phyloP scores from a whole-genome alignment of 2,113 vertebrate species.

The Pluvialis apricaria region DNA sequence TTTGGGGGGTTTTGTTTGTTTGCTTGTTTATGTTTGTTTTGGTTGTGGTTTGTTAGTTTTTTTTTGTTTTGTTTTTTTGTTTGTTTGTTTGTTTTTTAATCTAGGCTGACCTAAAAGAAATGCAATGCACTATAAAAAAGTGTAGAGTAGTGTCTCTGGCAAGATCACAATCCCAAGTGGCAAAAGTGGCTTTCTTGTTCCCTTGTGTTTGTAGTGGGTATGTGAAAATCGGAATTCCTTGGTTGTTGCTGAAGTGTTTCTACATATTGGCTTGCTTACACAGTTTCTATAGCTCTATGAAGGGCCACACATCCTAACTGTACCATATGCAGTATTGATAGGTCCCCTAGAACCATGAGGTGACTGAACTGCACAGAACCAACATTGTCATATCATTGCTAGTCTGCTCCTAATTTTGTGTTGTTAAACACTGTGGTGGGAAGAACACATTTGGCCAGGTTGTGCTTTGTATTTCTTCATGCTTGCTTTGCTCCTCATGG shows the following conservation, averaged over 20 bases:
- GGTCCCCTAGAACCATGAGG: not conserved
- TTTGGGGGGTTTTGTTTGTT: not conserved
- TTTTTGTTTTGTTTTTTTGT: not conserved
- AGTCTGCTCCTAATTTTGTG: not conserved
- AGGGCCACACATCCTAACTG: not conserved
- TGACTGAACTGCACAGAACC: not conserved
- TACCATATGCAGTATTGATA: not conserved
- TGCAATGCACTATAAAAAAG: not conserved
- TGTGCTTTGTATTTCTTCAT: not conserved
- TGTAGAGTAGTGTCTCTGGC: not conserved
- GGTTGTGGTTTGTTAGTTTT: not conserved
- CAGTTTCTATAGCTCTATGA: not conserved
- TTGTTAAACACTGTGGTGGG: not conserved
- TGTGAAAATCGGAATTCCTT: not conserved
- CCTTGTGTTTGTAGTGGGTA: not conserved
- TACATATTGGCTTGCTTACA: not conserved
- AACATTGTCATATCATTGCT: accelerated
- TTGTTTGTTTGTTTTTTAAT: too few relatives aligned
- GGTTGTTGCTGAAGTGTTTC: not conserved
- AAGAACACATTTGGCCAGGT: not conserved
- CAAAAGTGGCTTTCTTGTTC: not conserved
- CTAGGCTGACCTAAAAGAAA: not conserved
- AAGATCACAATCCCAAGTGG: not conserved
- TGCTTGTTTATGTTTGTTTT: too few relatives aligned
- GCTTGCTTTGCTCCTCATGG: not conserved